phyloP scores from a whole-genome alignment of 2,888 invertebrate genomes.

The Rotaria magnacalcarata region DNA sequence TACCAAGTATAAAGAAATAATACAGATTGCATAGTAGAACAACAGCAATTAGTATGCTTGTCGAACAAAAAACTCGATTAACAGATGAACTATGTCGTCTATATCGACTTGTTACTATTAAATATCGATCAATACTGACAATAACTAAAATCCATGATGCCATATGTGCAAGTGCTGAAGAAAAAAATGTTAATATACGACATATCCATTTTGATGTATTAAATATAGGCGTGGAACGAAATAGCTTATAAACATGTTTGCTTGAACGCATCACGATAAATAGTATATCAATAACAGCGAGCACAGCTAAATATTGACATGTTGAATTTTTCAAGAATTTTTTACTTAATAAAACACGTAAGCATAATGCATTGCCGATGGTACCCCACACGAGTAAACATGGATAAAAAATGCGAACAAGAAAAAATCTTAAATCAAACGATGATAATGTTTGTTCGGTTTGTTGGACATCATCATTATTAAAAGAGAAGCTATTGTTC shows the following conservation, averaged over 20 bases:
- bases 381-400: conserved; percentile 24
- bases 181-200: conserved; percentile 8
- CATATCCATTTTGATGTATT: conserved; percentile 14
- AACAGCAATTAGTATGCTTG: conserved; percentile 10
- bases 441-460: background rate
- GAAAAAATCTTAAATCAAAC: background rate
- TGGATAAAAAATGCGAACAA: background rate
- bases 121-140: conserved; percentile 33
- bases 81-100: background rate
- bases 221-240: background rate
- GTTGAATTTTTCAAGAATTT: conserved; percentile 28
- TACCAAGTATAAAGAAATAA: conserved; percentile 32
- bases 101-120: conserved; percentile 26
- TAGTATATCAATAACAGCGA: conserved; percentile 15
- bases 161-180: conserved; percentile 15
- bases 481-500: background rate
- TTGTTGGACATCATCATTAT: background rate
- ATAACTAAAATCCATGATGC: conserved; percentile 25
- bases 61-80: conserved; percentile 1
- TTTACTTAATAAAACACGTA: conserved; percentile 28
- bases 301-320: conserved; percentile 28
- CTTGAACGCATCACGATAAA: background rate
- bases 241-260: background rate
- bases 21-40: background rate
- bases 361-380: background rate